Conservation (phyloP, 2,888 invertebrate species). For the Monopis laevigella region DNA sequence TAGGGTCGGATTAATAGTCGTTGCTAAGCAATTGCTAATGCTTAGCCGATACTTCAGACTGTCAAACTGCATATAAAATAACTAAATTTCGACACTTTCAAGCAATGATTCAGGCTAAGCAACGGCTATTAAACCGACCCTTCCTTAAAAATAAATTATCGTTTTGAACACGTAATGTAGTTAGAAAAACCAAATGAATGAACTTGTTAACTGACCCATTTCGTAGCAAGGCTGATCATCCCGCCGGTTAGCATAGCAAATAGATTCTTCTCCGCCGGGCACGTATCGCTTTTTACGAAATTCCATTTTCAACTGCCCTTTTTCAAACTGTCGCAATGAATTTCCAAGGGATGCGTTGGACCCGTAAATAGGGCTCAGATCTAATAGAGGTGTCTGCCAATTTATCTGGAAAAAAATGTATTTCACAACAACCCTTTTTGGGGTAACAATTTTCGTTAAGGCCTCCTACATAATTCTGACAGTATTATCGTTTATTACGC, state of each 20-base stretch:
- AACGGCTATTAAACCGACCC: too few relatives aligned
- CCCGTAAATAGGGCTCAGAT: slow-evolving; percentile 11
- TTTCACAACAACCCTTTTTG: background rate
- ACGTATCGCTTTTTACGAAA: slow-evolving; percentile 11
- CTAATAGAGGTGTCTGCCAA: slow-evolving; percentile 11
- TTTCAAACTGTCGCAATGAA: slow-evolving; percentile 10
- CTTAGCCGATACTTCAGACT: too few relatives aligned
- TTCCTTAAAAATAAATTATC: too few relatives aligned
- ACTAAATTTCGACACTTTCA: too few relatives aligned
- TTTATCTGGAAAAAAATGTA: slow-evolving; percentile 8
- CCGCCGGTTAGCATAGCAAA: slow-evolving; percentile 7
- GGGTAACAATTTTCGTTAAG: background rate
- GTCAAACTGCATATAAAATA: too few relatives aligned
- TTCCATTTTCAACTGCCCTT: slow-evolving; percentile 13
- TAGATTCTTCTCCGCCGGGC: slow-evolving; percentile 1
- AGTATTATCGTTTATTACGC: too few relatives aligned
- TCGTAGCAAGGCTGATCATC: slow-evolving; percentile 6
- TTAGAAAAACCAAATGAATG: background rate
- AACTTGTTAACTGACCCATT: slow-evolving; percentile 1
- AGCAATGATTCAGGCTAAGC: too few relatives aligned
- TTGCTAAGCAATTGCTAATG: too few relatives aligned
- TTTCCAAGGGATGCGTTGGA: slow-evolving; percentile 5
- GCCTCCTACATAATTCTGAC: background rate
- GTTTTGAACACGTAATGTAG: background rate
- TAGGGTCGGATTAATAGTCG: too few relatives aligned